Percentiles rank a stretch among this genome's conserved stretches.
Evolutionary conservation across 2,113 vertebrate species (phyloP).

Genomic region (Macquaria australasica): DNA sequence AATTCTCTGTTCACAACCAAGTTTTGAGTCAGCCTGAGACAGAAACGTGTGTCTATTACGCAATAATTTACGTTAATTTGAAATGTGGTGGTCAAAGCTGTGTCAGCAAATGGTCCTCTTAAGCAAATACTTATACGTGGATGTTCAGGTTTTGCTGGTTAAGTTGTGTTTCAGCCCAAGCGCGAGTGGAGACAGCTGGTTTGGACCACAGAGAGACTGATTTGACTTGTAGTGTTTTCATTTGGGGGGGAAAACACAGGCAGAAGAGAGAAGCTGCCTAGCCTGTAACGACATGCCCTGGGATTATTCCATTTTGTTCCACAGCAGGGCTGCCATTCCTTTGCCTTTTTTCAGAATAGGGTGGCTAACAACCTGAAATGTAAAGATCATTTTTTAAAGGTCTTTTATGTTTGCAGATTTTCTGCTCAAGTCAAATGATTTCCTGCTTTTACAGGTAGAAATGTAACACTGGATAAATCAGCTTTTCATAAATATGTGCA

Average conservation of each 20-base stretch:
- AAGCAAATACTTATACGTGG: constrained; percentile 49
- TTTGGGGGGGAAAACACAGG: constrained; percentile 48
- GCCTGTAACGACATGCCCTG: constrained; percentile 79
- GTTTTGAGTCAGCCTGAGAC: not conserved
- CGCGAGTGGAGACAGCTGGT: constrained; percentile 57
- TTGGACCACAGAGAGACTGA: constrained; percentile 55
- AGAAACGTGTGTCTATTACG: not conserved
- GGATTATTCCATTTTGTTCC: constrained; percentile 75
- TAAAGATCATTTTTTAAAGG: constrained; percentile 17
- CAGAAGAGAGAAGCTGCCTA: constrained; percentile 61
- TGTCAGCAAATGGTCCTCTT: constrained; percentile 13
- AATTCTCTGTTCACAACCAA: not conserved
- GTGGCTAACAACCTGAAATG: constrained; percentile 35
- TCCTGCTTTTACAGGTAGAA: constrained; percentile 17
- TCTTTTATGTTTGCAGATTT: not conserved
- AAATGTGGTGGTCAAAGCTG: constrained; percentile 31
- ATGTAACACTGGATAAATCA: not conserved
- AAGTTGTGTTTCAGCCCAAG: constrained; percentile 31
- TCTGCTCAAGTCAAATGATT: not conserved
- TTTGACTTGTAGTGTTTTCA: constrained; percentile 67
- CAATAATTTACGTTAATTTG: not conserved
- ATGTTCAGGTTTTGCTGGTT: constrained; percentile 66
- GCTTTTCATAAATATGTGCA: constrained; percentile 14
- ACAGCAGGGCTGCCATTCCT: constrained; percentile 72
- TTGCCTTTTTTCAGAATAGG: constrained; percentile 45